Base-by-base conservation (phyloP, 2,797 vertebrate genomes). In the Xenopus petersii region DNA sequence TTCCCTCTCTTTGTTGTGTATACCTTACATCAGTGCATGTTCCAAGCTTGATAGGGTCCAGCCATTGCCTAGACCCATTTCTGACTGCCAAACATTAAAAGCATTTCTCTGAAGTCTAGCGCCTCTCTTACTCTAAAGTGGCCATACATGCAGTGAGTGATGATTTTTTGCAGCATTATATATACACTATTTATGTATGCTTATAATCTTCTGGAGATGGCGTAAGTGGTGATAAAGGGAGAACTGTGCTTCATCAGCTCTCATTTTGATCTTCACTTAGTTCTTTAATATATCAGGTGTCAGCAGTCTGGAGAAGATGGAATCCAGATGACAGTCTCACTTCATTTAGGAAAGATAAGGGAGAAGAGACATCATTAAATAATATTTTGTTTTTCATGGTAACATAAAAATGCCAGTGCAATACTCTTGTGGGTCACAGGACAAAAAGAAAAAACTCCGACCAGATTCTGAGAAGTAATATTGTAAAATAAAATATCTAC, bases 271-370 rank as follows among this genome's bases (percentile, higher is more conserved):
- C 66, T 74, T 79, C 76, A 65, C 76, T 69, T 79, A 60, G 76
- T 21, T 60, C 67, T 79, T 74, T 74, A 79, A 79, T 74, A 71
- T 79, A 79, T 79, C 76, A 79, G 71, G 76, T 79, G 76, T 79
- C 76, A 74, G 76, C 51, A 47, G 60, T 65, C 76, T 79, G 76
- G 66, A 70, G 76, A 21, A 73, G 76, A 79, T 79, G 26, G 30
- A 79, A 65, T 70, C 76, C 76, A 79, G 76, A 79, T 79, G 76
- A 70, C 66, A 60, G 67, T 26, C 76, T 79, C 64, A 55, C 63
- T 70, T 24, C 64, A 42, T 17, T 36, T 46, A 65, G 42, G 16
- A 69, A 48, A 78, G 75, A 78, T 78, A 79, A 74, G 61, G 51
- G 51, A 56, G 54, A 65, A 70, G 64, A 79, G 71, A 78, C 76